Evolutionary conservation across 2,113 vertebrate species (phyloP).

Genomic region (Terrapene triunguis): DNA sequence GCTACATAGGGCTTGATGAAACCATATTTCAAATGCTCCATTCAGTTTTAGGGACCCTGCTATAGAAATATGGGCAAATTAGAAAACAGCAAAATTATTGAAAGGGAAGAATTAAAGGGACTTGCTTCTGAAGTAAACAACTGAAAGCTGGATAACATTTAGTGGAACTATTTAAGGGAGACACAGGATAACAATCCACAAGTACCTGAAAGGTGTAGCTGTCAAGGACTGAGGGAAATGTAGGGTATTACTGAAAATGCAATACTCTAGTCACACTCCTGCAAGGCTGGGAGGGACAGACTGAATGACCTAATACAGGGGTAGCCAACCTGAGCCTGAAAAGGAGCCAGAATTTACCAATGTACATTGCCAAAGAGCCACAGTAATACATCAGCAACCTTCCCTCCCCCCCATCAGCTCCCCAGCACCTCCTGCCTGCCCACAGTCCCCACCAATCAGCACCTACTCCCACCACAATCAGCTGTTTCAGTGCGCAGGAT

Average conservation of each 20-base stretch:
- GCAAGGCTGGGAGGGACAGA: background rate
- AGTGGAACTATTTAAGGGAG: background rate
- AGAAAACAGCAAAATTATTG: background rate
- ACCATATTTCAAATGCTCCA: background rate
- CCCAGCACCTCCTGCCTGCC: too few relatives aligned
- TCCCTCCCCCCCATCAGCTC: too few relatives aligned
- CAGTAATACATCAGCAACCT: too few relatives aligned
- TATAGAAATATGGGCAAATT: background rate
- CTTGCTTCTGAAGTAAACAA: background rate
- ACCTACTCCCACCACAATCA: too few relatives aligned
- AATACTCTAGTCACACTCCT: background rate
- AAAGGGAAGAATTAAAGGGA: background rate
- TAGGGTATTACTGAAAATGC: background rate
- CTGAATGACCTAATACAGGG: background rate
- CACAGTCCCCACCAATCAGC: too few relatives aligned
- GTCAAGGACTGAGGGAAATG: background rate
- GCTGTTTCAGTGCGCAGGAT: too few relatives aligned
- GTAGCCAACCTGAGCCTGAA: too few relatives aligned
- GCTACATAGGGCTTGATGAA: background rate
- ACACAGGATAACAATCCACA: accelerated
- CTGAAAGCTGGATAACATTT: background rate
- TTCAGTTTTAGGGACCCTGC: background rate
- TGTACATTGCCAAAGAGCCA: too few relatives aligned
- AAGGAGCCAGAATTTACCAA: too few relatives aligned
- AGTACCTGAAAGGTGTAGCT: background rate